Conservation (phyloP, 2,113 vertebrate species). For the Sander lucioperca region DNA sequence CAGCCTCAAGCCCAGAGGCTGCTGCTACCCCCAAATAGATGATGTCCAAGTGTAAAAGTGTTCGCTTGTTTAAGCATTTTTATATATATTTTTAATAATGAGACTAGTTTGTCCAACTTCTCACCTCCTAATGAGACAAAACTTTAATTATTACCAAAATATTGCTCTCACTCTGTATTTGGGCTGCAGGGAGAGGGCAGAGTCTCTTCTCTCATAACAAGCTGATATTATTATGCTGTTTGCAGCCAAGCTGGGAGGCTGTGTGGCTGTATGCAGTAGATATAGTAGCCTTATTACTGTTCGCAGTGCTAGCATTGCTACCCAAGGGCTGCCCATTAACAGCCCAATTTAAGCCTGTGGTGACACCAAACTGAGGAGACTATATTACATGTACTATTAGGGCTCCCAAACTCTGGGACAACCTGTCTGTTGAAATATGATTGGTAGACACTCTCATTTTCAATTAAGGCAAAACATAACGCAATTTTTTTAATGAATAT, state of each 20-base stretch:
- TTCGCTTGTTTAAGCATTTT: conserved; percentile 22
- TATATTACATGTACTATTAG: conserved; percentile 29
- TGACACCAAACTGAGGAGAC: conserved; percentile 55
- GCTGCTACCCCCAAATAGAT: background rate
- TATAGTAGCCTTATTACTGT: conserved; percentile 71
- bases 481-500: conserved; percentile 23
- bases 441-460: conserved; percentile 42
- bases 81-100: conserved; percentile 2
- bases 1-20: conserved; percentile 6
- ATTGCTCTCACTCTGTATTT: conserved; percentile 13
- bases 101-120: conserved; percentile 53
- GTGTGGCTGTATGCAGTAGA: conserved; percentile 46
- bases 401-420: background rate
- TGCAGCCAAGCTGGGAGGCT: conserved; percentile 35
- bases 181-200: conserved; percentile 8
- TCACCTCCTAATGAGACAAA: conserved; percentile 61
- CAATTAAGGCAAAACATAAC: conserved; percentile 30
- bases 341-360: conserved; percentile 69
- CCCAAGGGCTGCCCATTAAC: conserved; percentile 54
- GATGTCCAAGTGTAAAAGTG: background rate
- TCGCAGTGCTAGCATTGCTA: conserved; percentile 41
- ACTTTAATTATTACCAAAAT: conserved; percentile 54
- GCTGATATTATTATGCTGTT: conserved; percentile 52
- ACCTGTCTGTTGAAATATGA: conserved; percentile 40
- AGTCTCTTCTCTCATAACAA: conserved; percentile 58